Evolutionary conservation across 2,888 invertebrate genomes (phyloP).

Genomic region (Colletes collaris): DNA sequence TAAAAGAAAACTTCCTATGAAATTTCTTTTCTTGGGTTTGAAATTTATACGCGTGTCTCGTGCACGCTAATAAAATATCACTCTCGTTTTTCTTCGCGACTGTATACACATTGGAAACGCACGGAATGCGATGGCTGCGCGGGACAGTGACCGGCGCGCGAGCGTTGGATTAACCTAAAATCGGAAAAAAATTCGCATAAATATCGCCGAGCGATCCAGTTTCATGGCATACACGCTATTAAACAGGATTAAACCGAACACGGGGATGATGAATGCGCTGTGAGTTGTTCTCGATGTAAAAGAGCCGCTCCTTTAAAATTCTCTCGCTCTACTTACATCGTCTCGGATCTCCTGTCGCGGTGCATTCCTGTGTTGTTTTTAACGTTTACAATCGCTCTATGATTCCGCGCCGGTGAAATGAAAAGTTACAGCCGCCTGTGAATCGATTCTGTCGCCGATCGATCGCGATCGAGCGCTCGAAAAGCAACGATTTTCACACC

Average conservation of each 20-base stretch:
- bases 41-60: not conserved
- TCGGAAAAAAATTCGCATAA: slow-evolving; percentile 30
- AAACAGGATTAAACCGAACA: slow-evolving; percentile 54
- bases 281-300: slow-evolving; percentile 52
- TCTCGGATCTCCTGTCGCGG: slow-evolving; percentile 20
- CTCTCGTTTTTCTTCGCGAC: not conserved
- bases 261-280: slow-evolving; percentile 59
- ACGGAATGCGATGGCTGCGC: not conserved
- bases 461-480: slow-evolving; percentile 8
- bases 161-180: slow-evolving; percentile 46
- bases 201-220: slow-evolving; percentile 45
- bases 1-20: too few species aligned
- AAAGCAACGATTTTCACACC: too few species aligned
- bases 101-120: not conserved
- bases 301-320: slow-evolving; percentile 64
- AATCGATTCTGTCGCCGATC: slow-evolving; percentile 7
- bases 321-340: slow-evolving; percentile 46
- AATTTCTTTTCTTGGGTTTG: not conserved
- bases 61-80: not conserved
- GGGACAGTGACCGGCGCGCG: slow-evolving; percentile 1
- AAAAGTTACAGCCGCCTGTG: not conserved
- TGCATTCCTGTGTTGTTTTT: slow-evolving; percentile 16
- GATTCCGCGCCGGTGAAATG: slow-evolving; percentile 21
- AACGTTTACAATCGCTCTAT: slow-evolving; percentile 1
- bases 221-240: slow-evolving; percentile 42